Evolutionary conservation across 2,888 invertebrate species (phyloP).

Genomic region (Nineta flava): DNA sequence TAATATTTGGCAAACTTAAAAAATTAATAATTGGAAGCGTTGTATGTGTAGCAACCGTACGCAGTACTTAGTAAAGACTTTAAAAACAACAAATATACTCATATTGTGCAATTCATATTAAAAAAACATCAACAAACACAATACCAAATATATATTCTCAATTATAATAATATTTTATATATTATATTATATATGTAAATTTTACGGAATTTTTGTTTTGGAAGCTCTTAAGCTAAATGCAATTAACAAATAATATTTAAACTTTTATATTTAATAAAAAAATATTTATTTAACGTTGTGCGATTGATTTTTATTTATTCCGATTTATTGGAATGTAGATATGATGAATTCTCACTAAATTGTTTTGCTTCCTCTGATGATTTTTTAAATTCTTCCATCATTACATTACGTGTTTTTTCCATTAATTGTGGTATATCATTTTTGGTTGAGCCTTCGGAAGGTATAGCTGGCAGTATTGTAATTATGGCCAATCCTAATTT

Average conservation of each 20-base stretch:
- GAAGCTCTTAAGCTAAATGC: too few species aligned
- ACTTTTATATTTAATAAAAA: background rate
- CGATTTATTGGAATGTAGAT: too few species aligned
- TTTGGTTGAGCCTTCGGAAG: slow-evolving; percentile 43
- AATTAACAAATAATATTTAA: background rate
- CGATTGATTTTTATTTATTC: background rate
- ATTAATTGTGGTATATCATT: slow-evolving; percentile 47
- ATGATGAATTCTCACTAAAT: background rate
- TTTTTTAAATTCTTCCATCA: slow-evolving; percentile 46
- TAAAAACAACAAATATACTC: background rate
- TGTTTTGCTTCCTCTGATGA: slow-evolving; percentile 27
- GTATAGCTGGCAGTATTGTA: slow-evolving; percentile 55
- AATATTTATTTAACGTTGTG: background rate
- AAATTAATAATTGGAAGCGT: too few species aligned
- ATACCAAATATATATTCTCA: too few species aligned
- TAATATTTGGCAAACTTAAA: too few species aligned
- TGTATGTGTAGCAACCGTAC: too few species aligned
- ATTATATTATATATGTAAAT: too few species aligned
- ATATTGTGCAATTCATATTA: background rate
- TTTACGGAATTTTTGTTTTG: too few species aligned
- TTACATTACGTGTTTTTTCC: slow-evolving; percentile 43
- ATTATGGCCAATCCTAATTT: slow-evolving; percentile 47
- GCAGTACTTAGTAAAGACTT: background rate
- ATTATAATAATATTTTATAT: too few species aligned
- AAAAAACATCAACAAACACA: background rate